phyloP scores from a whole-genome alignment of 2,888 invertebrate species.

The Calameuta filiformis region DNA sequence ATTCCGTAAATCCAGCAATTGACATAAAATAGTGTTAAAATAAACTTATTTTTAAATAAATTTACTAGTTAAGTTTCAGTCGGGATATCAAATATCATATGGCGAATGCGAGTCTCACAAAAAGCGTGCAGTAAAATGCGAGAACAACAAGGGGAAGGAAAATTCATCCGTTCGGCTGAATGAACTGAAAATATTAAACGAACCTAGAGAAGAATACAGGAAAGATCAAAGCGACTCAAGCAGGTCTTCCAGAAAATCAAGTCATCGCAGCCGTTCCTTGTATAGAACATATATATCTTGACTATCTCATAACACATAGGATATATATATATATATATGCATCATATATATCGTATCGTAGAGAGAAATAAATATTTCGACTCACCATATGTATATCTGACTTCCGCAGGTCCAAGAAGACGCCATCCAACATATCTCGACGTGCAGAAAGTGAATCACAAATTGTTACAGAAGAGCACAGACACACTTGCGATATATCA shows the following conservation, averaged over 20 bases:
- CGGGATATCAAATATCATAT: background rate
- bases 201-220: background rate
- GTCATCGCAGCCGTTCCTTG: slow-evolving; percentile 1
- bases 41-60: background rate
- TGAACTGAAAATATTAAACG: background rate
- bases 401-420: background rate
- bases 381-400: background rate
- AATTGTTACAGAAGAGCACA: background rate
- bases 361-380: background rate
- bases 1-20: background rate
- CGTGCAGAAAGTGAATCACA: slow-evolving; percentile 2
- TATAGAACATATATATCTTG: background rate
- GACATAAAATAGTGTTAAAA: background rate
- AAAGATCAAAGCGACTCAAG: slow-evolving; percentile 3
- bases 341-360: background rate
- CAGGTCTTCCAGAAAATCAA: background rate
- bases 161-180: background rate
- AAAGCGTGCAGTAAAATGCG: background rate
- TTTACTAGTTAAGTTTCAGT: background rate
- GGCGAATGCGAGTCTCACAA: background rate
- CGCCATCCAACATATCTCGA: background rate
- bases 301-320: too few species aligned
- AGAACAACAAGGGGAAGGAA: background rate
- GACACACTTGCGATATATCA: background rate
- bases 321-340: background rate